These are phyloP conservation scores for Oceanodroma leucorhoa DNA, from an alignment of 2,797 vertebrate species.

Conservation along the genomic window DNA sequence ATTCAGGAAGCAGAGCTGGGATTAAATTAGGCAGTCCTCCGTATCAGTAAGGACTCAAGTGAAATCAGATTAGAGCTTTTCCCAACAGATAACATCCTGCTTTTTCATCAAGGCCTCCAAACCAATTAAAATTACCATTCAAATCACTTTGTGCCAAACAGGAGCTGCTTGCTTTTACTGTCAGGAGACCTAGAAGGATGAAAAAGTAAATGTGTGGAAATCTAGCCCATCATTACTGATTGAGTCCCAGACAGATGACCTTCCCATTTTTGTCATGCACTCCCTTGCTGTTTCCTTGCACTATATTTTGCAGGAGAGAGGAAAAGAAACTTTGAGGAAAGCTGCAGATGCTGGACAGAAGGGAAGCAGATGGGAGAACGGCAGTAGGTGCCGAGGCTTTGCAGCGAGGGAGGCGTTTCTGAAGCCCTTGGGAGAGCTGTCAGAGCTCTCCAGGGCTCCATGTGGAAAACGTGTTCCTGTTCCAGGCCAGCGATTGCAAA, in stretches of 20 bases:
- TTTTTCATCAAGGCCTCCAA: conserved; percentile 24
- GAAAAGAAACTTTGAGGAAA: not conserved
- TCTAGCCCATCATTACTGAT: not conserved
- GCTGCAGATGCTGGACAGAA: not conserved
- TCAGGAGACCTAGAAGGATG: not conserved
- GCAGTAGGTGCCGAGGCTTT: not conserved
- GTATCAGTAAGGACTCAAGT: not conserved
- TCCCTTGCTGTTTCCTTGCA: not conserved
- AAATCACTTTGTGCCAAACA: not conserved
- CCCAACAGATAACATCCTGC: not conserved
- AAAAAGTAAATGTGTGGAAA: not conserved
- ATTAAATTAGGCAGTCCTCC: not conserved
- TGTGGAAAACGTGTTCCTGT: not conserved
- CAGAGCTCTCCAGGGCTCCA: not conserved
- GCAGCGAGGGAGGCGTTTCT: not conserved
- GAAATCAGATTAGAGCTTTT: conserved; percentile 35
- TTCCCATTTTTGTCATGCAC: not conserved
- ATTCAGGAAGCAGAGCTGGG: not conserved
- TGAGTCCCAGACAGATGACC: conserved; percentile 38
- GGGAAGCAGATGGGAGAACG: not conserved
- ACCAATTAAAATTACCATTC: conserved; percentile 12
- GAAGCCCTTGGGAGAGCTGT: not conserved
- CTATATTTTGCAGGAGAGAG: not conserved
- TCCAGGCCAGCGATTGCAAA: not conserved
- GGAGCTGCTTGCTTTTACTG: not conserved